These are phyloP conservation scores for Seira sanloemensis DNA, from an alignment of 2,888 invertebrate genomes.

Conservation along the genomic window DNA sequence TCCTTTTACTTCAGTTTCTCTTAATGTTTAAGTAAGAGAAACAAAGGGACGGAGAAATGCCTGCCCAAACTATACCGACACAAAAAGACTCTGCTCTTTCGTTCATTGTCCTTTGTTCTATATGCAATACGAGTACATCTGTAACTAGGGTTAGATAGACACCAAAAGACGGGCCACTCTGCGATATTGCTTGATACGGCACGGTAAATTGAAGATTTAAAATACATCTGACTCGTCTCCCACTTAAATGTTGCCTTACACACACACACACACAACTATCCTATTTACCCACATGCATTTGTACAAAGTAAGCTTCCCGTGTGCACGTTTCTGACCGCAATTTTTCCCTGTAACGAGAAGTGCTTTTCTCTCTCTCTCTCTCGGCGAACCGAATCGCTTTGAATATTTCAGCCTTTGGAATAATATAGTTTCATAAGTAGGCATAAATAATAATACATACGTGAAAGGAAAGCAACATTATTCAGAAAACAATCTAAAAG, in stretches of 20 bases:
- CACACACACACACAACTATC: no score
- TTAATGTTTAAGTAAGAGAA: background rate
- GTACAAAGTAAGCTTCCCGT: no score
- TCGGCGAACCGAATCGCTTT: background rate
- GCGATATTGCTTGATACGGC: background rate
- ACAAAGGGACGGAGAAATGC: background rate
- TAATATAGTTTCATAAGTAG: background rate
- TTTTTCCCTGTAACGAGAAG: background rate
- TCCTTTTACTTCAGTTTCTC: background rate
- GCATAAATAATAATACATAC: background rate
- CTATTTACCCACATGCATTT: background rate
- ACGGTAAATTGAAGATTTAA: conserved; percentile 1
- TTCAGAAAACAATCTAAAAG: conserved; percentile 11
- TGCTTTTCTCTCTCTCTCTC: background rate
- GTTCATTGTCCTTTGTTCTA: background rate
- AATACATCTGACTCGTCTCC: background rate
- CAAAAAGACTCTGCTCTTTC: no score
- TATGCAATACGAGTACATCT: background rate
- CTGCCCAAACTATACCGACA: background rate
- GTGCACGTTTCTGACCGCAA: background rate
- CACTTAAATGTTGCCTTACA: no score
- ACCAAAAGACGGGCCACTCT: background rate
- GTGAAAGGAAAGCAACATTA: background rate
- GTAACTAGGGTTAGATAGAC: background rate
- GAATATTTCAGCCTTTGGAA: background rate